Conservation (phyloP, 2,888 invertebrate species). For the Mamestra brassicae region DNA sequence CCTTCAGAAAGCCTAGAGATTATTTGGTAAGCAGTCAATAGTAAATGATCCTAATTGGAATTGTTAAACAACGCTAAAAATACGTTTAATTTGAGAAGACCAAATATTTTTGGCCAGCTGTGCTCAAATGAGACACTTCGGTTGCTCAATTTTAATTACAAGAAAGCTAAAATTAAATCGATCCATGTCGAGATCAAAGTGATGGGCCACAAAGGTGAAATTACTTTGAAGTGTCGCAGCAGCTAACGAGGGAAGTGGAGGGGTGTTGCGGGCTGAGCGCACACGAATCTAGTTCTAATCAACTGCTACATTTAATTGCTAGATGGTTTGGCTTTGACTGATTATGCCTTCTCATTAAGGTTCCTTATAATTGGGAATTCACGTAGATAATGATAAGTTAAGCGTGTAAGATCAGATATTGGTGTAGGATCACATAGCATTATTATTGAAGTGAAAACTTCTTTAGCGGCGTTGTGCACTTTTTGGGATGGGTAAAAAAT, state of each 20-base stretch:
- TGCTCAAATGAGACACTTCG: slow-evolving; percentile 71
- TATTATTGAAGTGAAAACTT: background rate
- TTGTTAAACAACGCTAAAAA: background rate
- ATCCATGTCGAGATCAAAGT: slow-evolving; percentile 83
- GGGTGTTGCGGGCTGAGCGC: slow-evolving; percentile 55
- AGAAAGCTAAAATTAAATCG: slow-evolving; percentile 80
- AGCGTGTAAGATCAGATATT: background rate
- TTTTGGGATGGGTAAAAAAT: too few species aligned
- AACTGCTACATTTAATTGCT: slow-evolving; percentile 76
- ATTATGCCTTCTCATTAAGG: slow-evolving; percentile 63
- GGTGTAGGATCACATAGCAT: background rate
- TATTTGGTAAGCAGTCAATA: too few species aligned
- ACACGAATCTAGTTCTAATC: slow-evolving; percentile 74
- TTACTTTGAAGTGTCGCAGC: slow-evolving; percentile 80
- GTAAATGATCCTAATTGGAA: background rate
- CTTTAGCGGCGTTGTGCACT: too few species aligned
- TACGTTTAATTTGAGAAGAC: background rate
- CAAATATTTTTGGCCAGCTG: slow-evolving; percentile 51
- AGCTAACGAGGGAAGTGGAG: slow-evolving; percentile 73
- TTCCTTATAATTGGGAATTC: slow-evolving; percentile 37
- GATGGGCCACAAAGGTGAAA: slow-evolving; percentile 80
- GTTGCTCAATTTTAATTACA: slow-evolving; percentile 82
- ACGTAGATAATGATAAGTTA: slow-evolving; percentile 28
- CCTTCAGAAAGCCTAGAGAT: background rate
- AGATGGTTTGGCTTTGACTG: slow-evolving; percentile 68